Evolutionary conservation across 2,888 invertebrate genomes (phyloP), one percentile per base, ranked within the genome.

Genomic region (Drosophila subquinaria): DNA sequence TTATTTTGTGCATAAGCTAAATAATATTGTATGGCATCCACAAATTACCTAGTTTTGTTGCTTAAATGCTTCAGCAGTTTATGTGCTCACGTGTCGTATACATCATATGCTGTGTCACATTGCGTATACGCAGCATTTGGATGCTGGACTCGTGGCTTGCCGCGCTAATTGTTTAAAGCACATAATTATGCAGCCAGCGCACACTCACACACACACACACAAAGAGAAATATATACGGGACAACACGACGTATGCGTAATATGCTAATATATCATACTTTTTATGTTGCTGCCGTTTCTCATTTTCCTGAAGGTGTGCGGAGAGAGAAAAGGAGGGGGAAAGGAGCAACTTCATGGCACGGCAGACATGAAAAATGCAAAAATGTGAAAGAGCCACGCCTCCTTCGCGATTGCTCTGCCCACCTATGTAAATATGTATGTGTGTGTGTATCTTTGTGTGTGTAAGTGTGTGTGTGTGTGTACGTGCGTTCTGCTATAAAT

Each of bases 311-410:
- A 59, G 59, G 59, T 42, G 56, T 38, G 47, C 11, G 27, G 27
- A 10, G 38, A 3, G 48, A 33, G 36, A 11, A 8, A 23, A 9
- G 9, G 30, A 2, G 8, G 4, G 47, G n/a, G 3, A 20, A 13
- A 66, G n/a, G 6, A 52, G 45, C 64, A 69, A 63, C 79, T 82
- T 80, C 73, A 80, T 82, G 80, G 69, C 77, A 76, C 57, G 73
- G 69, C 61, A 69, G 82, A 82, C 81, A 82, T 81, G 83, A 82
- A 82, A 81, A 80, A 81, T 81, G 80, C 64, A 80, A 79, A 80
- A 79, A 79, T 75, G 75, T 79, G 71, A 80, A 80, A 69, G 76
- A 82, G 69, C 69, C 79, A 67, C 82, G 69, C 82, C 71, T 56
- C 82, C 71, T 56, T 65, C 66, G 43, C 82, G 38, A 57, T 45